Evolutionary conservation across 1,140 invertebrate species (phyloP).

Genomic region (Thalassaphorura encarpata): DNA sequence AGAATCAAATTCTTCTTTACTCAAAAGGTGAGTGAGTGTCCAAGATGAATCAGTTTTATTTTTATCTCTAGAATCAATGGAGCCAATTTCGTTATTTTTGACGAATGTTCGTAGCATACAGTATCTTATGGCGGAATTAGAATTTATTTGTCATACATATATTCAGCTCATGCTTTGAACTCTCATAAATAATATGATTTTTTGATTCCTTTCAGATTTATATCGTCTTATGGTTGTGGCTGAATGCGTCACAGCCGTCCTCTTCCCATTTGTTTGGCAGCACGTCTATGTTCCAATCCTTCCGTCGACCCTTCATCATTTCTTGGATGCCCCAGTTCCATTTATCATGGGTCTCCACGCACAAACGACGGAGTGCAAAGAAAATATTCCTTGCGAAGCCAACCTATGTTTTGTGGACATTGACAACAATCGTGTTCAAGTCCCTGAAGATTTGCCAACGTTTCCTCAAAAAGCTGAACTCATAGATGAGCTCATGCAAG

Average conservation of each 20-base stretch:
- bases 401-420: slow-evolving; percentile 94
- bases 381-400: slow-evolving; percentile 54
- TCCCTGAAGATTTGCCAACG: slow-evolving; percentile 87
- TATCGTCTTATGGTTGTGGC: slow-evolving; percentile 93
- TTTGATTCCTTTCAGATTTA: slow-evolving; percentile 56
- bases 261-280: slow-evolving; percentile 95
- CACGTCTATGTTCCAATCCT: slow-evolving; percentile 98
- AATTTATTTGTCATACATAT: too few relatives aligned
- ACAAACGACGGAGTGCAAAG: slow-evolving; percentile 40
- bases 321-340: slow-evolving; percentile 96
- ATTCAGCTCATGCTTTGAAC: too few relatives aligned
- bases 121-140: too few relatives aligned
- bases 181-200: background rate
- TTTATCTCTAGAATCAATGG: too few relatives aligned
- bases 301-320: slow-evolving; percentile 87
- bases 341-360: slow-evolving; percentile 89
- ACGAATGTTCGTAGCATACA: too few relatives aligned
- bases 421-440: slow-evolving; percentile 78
- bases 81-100: too few relatives aligned
- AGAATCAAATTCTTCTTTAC: slow-evolving; percentile 91
- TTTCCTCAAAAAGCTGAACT: slow-evolving; percentile 86
- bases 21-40: slow-evolving; percentile 58
- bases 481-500: slow-evolving; percentile 67
- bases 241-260: slow-evolving; percentile 77
- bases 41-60: slow-evolving; percentile 3